Percentiles rank a stretch among this genome's conserved stretches.
Conservation (phyloP, 2,797 vertebrate species). For the Molossus molossus region DNA sequence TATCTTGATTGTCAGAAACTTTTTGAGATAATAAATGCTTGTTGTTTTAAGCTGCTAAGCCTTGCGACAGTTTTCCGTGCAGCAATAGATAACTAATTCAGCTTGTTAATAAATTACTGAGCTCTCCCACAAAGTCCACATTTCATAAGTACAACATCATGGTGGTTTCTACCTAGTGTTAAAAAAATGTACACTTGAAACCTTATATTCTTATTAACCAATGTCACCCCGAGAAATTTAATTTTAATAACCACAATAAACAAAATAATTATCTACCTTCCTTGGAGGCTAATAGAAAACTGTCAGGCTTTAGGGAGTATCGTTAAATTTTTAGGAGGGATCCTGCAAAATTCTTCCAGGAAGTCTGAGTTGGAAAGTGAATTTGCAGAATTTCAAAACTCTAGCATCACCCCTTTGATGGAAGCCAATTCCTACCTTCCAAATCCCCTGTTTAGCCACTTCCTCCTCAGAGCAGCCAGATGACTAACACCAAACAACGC, state of each 20-base stretch:
- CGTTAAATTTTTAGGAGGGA: neutral
- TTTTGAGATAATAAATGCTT: neutral
- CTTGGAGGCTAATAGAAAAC: conserved; percentile 39
- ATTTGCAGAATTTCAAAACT: conserved; percentile 61
- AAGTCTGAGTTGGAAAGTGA: conserved; percentile 9
- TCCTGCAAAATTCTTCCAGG: neutral
- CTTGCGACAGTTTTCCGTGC: neutral
- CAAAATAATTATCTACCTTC: conserved; percentile 47
- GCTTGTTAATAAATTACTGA: conserved; percentile 47
- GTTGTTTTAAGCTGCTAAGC: neutral
- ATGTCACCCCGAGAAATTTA: neutral
- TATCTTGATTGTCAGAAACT: neutral
- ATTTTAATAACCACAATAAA: neutral
- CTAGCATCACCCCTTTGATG: conserved; percentile 55
- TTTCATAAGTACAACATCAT: conserved; percentile 1
- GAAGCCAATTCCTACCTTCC: conserved; percentile 63
- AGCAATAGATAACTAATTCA: conserved; percentile 24
- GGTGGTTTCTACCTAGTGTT: neutral
- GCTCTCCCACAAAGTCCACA: neutral
- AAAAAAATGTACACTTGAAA: neutral
- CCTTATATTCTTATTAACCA: neutral
- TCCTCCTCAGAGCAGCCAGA: conserved; percentile 62
- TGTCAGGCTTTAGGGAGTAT: neutral
- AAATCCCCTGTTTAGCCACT: neutral
- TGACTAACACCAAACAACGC: conserved; percentile 66